phyloP scores from a whole-genome alignment of 2,113 vertebrate genomes.

The Neolamprologus devosi region DNA sequence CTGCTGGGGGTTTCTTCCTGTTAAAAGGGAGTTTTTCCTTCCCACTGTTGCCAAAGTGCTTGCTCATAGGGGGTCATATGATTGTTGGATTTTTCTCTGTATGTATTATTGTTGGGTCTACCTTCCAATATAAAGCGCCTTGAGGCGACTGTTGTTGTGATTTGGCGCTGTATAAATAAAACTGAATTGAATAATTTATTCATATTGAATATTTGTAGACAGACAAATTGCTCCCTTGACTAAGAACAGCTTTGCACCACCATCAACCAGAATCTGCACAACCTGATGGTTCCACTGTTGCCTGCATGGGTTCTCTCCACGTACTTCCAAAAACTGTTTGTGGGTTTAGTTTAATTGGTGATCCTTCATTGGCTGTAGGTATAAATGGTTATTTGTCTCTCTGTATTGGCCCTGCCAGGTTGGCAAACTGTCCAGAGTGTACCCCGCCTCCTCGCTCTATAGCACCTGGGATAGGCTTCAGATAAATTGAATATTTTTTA shows the following conservation, averaged over 20 bases:
- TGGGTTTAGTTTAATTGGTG: not conserved
- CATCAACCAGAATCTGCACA: not conserved
- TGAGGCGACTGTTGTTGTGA: not conserved
- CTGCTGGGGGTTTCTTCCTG: rapidly evolving
- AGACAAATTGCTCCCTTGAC: not conserved
- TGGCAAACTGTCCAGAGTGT: not conserved
- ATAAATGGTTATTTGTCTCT: not conserved
- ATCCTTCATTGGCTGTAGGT: not conserved
- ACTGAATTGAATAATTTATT: not conserved
- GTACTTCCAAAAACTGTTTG: not conserved
- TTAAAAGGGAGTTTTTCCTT: not conserved
- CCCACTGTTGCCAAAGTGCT: not conserved
- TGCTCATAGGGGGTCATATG: not conserved
- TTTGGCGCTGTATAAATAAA: rapidly evolving
- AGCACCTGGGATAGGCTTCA: rapidly evolving
- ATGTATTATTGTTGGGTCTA: not conserved
- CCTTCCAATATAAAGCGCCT: not conserved
- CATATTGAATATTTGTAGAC: not conserved
- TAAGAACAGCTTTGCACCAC: not conserved
- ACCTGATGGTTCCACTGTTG: not conserved
- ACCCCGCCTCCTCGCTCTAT: rapidly evolving
- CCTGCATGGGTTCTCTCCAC: rapidly evolving
- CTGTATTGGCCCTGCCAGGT: rapidly evolving
- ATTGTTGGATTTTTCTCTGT: not conserved
- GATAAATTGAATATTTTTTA: rapidly evolving